A percentile compares a stretch with the other conserved stretches of the same genome.
Evolutionary conservation across 1,140 invertebrate species (phyloP).

Genomic region (Drosophila elegans): DNA sequence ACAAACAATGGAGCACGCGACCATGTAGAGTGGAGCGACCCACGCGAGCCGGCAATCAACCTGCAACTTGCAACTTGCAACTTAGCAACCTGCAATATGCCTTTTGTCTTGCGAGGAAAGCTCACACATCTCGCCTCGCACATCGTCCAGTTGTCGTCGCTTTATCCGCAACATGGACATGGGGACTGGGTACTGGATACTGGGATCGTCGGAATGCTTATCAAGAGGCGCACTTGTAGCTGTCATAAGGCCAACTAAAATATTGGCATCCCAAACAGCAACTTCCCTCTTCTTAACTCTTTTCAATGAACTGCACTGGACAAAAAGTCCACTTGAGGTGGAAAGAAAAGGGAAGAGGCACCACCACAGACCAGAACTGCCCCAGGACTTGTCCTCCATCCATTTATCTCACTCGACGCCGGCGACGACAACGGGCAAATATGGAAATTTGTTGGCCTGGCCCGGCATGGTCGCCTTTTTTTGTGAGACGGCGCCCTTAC

Average conservation of each 20-base stretch:
- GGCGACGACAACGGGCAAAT: conserved; percentile 43
- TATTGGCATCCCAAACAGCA: conserved; percentile 55
- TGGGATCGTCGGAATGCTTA: conserved; percentile 59
- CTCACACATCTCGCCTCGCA: conserved; percentile 34
- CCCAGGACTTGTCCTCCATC: conserved; percentile 46
- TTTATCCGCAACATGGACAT: conserved; percentile 62
- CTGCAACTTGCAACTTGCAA: conserved; percentile 18
- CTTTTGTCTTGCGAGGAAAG: conserved; percentile 19
- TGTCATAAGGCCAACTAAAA: conserved; percentile 79
- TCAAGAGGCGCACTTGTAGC: conserved; percentile 71
- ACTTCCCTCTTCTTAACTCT: not conserved
- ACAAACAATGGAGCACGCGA: conserved; percentile 51
- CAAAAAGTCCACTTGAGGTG: conserved; percentile 54
- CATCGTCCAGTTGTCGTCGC: conserved; percentile 53
- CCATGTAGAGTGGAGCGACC: conserved; percentile 35
- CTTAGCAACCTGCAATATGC: conserved; percentile 29
- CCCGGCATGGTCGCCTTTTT: conserved; percentile 32
- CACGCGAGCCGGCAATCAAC: conserved; percentile 44
- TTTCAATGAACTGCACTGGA: conserved; percentile 44
- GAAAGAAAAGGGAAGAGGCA: conserved; percentile 6
- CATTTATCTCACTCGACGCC: conserved; percentile 75
- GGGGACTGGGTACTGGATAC: conserved; percentile 1
- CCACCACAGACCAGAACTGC: conserved; percentile 18
- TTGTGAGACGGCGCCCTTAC: conserved; percentile 12
- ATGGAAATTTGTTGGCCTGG: conserved; percentile 63